Base-by-base conservation (phyloP, 1,140 invertebrate genomes). In the Nephotettix cincticeps region DNA sequence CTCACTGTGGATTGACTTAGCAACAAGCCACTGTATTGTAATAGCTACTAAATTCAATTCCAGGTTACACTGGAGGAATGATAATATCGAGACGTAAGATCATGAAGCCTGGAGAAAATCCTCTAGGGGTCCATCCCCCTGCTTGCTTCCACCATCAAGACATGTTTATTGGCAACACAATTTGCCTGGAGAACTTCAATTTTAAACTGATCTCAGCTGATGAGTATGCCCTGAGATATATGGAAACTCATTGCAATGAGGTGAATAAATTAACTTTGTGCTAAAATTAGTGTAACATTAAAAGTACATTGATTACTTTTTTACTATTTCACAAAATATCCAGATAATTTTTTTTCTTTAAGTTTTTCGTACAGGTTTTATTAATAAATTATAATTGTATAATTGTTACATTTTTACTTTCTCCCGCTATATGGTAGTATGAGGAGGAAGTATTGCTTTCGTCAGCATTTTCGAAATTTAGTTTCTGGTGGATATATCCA, bases 171-270 rank as follows among this genome's bases (percentile, higher is more conserved):
- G 94, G 94, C 28, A 89, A 90, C 27, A 84, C 83, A 25, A 74
- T 96, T 13, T 86, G 87, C 32, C 85, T 97, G 23, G 90, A 91
- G 79, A 86, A 88, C 75, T 93, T 93, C 79, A 82, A 87, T 17
- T 97, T 97, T 79, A 77, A 90, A 69, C 80, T 97, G 3, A 83
- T 88, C 21, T 88, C 89, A 29, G 92, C 93, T 9, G 95, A 97
- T 79, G 90, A 95, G 78, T 96, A 95, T 80, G 89, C 91, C 1
- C 82, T 95, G 67, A 84, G 88, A 54, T 96, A 94, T 79, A 93
- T 97, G 94, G 95, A 97, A 80, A 77, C 88, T n/a, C 83, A 94
- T 81, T 79, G 85, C 69, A 77, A 87, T 72, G 86, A 93, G 86
- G 93, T 94, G n/a, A n/a, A n/a, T n/a, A n/a, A n/a, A n/a, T n/a